phyloP scores from a whole-genome alignment of 2,113 vertebrate genomes.

The Brachyhypopomus gauderio region DNA sequence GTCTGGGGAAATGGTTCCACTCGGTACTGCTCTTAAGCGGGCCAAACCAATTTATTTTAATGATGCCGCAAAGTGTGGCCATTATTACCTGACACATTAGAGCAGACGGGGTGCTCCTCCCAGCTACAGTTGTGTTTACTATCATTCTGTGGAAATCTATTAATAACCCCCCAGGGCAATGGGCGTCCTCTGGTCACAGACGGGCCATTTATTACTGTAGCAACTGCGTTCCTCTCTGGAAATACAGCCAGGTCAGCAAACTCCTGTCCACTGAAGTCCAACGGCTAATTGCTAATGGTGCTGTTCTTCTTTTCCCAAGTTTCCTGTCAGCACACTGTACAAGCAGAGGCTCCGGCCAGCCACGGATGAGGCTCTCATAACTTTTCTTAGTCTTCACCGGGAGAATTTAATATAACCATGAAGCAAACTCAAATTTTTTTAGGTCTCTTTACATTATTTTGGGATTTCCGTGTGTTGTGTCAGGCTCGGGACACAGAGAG shows the following conservation, averaged over 20 bases:
- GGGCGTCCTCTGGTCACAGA: constrained; percentile 29
- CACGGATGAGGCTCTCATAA: not conserved
- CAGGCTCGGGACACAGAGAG: too few relatives aligned
- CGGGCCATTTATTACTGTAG: constrained; percentile 17
- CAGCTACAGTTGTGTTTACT: constrained; percentile 44
- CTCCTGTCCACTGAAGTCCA: not conserved
- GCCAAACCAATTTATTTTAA: constrained; percentile 42
- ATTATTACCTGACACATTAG: constrained; percentile 49
- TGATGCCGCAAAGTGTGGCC: constrained; percentile 41
- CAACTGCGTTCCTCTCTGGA: constrained; percentile 21
- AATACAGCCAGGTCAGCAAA: constrained; percentile 40
- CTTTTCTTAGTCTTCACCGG: not conserved
- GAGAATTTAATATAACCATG: not conserved
- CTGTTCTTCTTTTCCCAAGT: not conserved
- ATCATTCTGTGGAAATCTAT: constrained; percentile 39
- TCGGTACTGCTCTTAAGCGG: constrained; percentile 13
- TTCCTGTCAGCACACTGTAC: not conserved
- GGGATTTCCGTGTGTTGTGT: too few relatives aligned
- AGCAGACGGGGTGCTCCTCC: constrained; percentile 25
- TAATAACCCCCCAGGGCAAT: constrained; percentile 35
- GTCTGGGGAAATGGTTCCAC: constrained; percentile 20
- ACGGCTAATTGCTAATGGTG: constrained; percentile 2
- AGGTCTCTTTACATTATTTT: too few relatives aligned
- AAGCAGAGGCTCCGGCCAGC: not conserved
- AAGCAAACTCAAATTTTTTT: too few relatives aligned